These are phyloP conservation scores for Hiodon tergisus DNA, from an alignment of 2,113 vertebrate species.

Conservation along the genomic window DNA sequence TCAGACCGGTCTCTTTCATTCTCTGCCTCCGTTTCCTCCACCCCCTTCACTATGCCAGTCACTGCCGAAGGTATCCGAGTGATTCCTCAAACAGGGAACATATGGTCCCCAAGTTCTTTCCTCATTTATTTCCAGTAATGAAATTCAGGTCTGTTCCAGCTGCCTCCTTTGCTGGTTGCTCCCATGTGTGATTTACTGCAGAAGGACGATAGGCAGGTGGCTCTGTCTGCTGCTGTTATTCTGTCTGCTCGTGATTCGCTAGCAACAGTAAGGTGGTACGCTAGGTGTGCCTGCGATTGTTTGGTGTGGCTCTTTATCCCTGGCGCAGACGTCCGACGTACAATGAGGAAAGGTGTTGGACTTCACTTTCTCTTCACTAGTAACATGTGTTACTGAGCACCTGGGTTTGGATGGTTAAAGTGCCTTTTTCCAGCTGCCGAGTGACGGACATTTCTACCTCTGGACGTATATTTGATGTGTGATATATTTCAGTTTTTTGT, in stretches of 20 bases:
- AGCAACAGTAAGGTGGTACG: too few species aligned
- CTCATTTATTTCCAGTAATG: conserved; percentile 17
- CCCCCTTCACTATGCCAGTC: not conserved
- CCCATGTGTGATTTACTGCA: not conserved
- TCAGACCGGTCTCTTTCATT: not conserved
- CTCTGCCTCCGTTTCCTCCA: not conserved
- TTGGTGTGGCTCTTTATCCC: too few species aligned
- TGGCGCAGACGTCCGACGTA: too few species aligned
- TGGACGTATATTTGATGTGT: too few species aligned
- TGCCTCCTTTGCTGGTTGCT: not conserved
- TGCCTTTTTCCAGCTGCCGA: too few species aligned
- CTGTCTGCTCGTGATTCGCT: not conserved
- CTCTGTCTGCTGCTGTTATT: not conserved
- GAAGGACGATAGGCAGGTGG: not conserved
- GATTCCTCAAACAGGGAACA: conserved; percentile 9
- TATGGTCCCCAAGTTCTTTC: conserved; percentile 14
- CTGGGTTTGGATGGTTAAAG: too few species aligned
- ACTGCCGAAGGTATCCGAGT: not conserved
- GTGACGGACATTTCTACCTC: too few species aligned
- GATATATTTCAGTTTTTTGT: too few species aligned
- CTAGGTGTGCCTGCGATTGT: too few species aligned
- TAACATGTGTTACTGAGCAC: too few species aligned
- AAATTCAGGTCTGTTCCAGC: conserved; percentile 12
- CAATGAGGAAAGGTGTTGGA: too few species aligned
- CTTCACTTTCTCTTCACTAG: too few species aligned